Conservation (phyloP, 2,888 invertebrate species). For the Nematopogon swammerdamellus region DNA sequence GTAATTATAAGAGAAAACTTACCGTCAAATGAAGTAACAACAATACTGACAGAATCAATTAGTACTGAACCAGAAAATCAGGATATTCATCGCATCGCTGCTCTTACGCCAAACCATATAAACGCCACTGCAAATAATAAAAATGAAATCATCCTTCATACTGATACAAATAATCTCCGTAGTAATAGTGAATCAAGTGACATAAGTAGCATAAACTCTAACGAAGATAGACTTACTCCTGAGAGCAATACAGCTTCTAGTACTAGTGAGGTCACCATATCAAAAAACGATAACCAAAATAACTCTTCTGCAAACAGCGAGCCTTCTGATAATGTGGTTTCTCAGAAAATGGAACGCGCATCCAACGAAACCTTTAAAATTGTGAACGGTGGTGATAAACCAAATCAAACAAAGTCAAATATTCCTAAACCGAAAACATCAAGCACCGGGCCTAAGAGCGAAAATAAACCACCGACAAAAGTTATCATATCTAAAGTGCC, state of each 20-base stretch:
- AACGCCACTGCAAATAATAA: too few species aligned
- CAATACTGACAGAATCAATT: neutral
- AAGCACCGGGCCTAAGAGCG: conserved; percentile 26
- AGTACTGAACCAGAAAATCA: conserved; percentile 1
- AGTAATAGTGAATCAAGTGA: too few species aligned
- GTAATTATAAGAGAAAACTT: neutral
- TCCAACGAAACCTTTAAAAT: too few species aligned
- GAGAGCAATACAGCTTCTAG: neutral
- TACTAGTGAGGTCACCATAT: neutral
- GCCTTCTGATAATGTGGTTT: too few species aligned
- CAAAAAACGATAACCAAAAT: neutral
- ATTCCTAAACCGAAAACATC: conserved; percentile 30
- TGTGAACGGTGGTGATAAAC: too few species aligned
- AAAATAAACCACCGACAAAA: conserved; percentile 33
- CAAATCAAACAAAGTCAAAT: conserved; percentile 25
- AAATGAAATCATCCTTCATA: too few species aligned
- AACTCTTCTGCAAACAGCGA: neutral
- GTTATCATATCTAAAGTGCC: conserved; percentile 39
- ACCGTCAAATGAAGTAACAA: too few species aligned
- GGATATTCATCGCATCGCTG: neutral
- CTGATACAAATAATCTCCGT: too few species aligned
- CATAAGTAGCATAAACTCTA: too few species aligned
- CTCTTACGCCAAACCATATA: too few species aligned
- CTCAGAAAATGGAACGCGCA: too few species aligned
- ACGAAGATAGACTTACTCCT: too few species aligned